Evolutionary conservation across 1,140 invertebrate species (phyloP).

Genomic region (Leptinotarsa defecta): DNA sequence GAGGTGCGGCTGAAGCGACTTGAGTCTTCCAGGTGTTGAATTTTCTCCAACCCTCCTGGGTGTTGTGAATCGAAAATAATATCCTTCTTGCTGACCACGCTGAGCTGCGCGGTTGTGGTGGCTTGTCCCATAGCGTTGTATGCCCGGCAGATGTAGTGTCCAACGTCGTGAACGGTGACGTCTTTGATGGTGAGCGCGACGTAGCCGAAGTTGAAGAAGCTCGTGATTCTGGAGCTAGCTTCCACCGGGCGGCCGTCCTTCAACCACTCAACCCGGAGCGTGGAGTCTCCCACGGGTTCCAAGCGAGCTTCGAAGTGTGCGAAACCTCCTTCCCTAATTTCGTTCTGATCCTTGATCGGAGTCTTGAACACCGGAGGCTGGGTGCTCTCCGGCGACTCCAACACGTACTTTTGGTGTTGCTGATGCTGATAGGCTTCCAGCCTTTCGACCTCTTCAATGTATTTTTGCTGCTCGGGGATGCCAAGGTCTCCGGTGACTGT

Average conservation of each 20-base stretch:
- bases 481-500: conserved; percentile 84
- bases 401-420: conserved; percentile 73
- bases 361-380: conserved; percentile 89
- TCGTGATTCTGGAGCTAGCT: conserved; percentile 91
- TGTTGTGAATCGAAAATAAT: conserved; percentile 86
- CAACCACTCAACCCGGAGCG: conserved; percentile 92
- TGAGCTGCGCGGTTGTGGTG: conserved; percentile 84
- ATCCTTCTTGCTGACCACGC: conserved; percentile 83
- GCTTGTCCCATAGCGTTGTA: conserved; percentile 88
- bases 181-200: conserved; percentile 95
- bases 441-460: conserved; percentile 91
- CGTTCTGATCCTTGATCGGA: conserved; percentile 86
- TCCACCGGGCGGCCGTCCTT: conserved; percentile 90
- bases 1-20: conserved; percentile 67
- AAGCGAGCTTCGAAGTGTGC: conserved; percentile 95
- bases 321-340: conserved; percentile 89
- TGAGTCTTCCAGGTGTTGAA: conserved; percentile 85
- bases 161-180: conserved; percentile 87
- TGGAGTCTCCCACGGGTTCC: conserved; percentile 90
- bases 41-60: conserved; percentile 84
- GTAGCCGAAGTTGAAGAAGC: conserved; percentile 96
- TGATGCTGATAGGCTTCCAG: conserved; percentile 88
- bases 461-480: conserved; percentile 89
- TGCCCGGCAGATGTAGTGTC: conserved; percentile 88
- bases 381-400: conserved; percentile 77